Evolutionary conservation across 2,797 vertebrate genomes (phyloP).

Genomic region (Sebastes oblongus): DNA sequence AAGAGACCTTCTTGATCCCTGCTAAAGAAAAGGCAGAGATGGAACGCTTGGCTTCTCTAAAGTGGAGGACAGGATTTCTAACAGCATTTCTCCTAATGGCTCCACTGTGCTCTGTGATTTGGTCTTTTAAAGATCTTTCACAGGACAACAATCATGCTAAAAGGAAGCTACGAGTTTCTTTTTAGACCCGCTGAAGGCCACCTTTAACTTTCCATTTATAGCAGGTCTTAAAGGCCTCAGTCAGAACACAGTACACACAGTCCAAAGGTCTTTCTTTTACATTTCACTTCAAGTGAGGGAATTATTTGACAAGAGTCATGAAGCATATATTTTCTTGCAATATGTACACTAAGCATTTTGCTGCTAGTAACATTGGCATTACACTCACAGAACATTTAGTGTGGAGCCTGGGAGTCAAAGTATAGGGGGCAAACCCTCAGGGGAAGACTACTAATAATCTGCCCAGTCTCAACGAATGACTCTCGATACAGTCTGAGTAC

Average conservation of each 20-base stretch:
- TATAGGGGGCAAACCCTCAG: not conserved
- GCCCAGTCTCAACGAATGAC: not conserved
- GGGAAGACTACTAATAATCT: not conserved
- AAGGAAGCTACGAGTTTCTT: conserved; percentile 20
- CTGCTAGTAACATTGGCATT: not conserved
- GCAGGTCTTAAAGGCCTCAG: not conserved
- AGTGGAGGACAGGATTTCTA: conserved; percentile 36
- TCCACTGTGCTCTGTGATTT: conserved; percentile 23
- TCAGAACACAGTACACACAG: not conserved
- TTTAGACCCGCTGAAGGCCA: conserved; percentile 1
- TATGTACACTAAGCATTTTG: not conserved
- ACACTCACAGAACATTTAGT: not conserved
- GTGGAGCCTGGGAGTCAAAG: not conserved
- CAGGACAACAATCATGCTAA: conserved; percentile 23
- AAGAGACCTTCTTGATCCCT: conserved; percentile 23
- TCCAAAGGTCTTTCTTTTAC: not conserved
- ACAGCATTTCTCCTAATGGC: conserved; percentile 27
- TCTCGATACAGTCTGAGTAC: not conserved
- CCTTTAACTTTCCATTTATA: not conserved
- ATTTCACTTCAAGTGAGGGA: not conserved
- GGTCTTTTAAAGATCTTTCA: conserved; percentile 35
- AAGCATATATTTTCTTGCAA: not conserved
- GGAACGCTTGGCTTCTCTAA: conserved; percentile 21
- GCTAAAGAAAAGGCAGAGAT: conserved; percentile 19
- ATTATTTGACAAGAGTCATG: not conserved